A percentile compares a stretch with the other conserved stretches of the same genome.
Conservation (phyloP, 1,140 invertebrate species). For the Zaprionus inermis region DNA sequence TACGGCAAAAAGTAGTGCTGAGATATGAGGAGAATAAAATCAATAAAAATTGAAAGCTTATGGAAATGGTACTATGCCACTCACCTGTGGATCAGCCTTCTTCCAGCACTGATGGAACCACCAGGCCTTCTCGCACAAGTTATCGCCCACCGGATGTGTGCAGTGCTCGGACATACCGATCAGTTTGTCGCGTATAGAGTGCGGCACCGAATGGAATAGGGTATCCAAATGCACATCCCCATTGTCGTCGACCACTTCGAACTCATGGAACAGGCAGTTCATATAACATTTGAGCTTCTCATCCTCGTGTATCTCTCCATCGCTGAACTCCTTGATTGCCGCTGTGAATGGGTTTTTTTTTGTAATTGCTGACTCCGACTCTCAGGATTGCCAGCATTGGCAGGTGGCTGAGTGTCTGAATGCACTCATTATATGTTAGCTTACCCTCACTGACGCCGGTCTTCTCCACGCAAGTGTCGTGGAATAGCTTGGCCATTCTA, state of each 20-base stretch:
- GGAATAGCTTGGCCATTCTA: conserved; percentile 79
- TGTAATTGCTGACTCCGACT: conserved; percentile 5
- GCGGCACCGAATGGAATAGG: conserved; percentile 63
- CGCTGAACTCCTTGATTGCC: conserved; percentile 80
- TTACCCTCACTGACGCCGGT: conserved; percentile 80
- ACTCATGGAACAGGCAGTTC: conserved; percentile 81
- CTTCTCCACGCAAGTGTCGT: conserved; percentile 74
- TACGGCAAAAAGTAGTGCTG: conserved; percentile 73
- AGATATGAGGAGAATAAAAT: neutral
- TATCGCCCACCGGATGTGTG: conserved; percentile 74
- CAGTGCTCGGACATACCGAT: conserved; percentile 72
- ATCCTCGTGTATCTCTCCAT: conserved; percentile 78
- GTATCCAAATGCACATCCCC: conserved; percentile 78
- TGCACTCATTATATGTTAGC: conserved; percentile 20
- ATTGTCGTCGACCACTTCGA: conserved; percentile 74
- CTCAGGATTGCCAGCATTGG: neutral
- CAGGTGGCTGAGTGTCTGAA: neutral
- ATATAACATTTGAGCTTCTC: conserved; percentile 79
- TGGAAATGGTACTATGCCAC: too few species aligned
- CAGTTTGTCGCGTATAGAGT: conserved; percentile 62
- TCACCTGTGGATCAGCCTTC: conserved; percentile 78
- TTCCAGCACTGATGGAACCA: conserved; percentile 84
- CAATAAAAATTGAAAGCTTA: neutral
- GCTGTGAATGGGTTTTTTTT: conserved; percentile 38
- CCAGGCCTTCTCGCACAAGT: conserved; percentile 81